Conservation (phyloP, 92 coral and sea anemone genomes). For the Zoanthus sansibaricus region DNA sequence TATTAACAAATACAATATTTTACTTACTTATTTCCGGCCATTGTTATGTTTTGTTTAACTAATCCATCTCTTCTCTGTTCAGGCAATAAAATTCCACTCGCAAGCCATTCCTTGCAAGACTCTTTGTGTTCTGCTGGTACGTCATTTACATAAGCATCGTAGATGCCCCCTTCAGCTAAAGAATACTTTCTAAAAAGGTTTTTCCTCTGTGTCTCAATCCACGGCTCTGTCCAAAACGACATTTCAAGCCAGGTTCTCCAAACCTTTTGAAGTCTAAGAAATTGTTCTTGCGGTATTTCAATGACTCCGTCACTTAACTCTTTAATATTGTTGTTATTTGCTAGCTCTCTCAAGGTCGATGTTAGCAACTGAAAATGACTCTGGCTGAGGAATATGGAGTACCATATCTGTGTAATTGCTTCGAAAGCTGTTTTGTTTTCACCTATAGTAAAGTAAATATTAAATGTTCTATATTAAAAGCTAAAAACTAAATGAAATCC, state of each 20-base stretch:
- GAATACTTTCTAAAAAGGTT: neutral
- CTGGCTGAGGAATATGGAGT: slow-evolving; percentile 56
- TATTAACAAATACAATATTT: too few relatives aligned
- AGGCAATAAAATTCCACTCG: neutral
- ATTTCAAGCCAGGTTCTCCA: slow-evolving; percentile 8
- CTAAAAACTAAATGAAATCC: too few relatives aligned
- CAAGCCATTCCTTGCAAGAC: neutral
- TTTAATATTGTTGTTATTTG: slow-evolving; percentile 47
- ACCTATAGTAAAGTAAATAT: neutral
- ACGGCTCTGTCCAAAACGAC: slow-evolving; percentile 5
- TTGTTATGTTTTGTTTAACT: neutral
- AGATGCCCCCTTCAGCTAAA: neutral
- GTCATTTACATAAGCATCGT: neutral
- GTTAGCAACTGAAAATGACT: slow-evolving; percentile 27
- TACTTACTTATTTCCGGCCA: neutral
- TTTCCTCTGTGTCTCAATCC: neutral
- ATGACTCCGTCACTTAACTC: slow-evolving; percentile 66
- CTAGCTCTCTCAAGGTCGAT: slow-evolving; percentile 57
- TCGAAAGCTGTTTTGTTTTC: slow-evolving; percentile 41
- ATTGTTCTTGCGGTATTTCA: slow-evolving; percentile 35
- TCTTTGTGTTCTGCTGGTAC: neutral
- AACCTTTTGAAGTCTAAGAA: neutral
- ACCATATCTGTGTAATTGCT: slow-evolving; percentile 85
- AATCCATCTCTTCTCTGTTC: neutral
- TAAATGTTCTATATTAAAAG: too few relatives aligned